These are phyloP conservation scores for Proteles cristata DNA, from an alignment of 2,113 vertebrate species.

Conservation along the genomic window DNA sequence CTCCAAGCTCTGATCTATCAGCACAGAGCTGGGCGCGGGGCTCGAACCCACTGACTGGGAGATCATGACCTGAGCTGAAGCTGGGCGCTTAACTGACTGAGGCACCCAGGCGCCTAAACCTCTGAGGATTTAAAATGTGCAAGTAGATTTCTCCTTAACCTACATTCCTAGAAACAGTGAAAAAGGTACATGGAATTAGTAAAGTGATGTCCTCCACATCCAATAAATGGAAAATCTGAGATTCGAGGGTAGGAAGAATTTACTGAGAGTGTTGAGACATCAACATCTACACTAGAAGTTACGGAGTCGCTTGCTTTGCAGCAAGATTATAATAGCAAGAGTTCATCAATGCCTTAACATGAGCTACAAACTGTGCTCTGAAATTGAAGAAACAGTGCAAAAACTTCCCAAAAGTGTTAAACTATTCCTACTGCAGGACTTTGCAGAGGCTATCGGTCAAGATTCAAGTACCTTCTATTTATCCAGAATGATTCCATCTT, in stretches of 20 bases:
- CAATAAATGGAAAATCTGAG: not conserved
- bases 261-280: not conserved
- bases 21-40: too few species aligned
- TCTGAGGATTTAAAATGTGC: conserved; percentile 13
- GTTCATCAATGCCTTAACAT: not conserved
- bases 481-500: not conserved
- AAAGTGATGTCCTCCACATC: not conserved
- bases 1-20: too few species aligned
- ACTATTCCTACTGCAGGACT: not conserved
- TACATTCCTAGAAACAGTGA: conserved; percentile 28
- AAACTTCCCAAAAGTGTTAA: not conserved
- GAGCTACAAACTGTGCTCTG: not conserved
- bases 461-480: not conserved
- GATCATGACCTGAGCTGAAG: too few species aligned
- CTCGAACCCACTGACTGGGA: too few species aligned
- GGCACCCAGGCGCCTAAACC: not conserved
- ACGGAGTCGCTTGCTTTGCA: not conserved
- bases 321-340: not conserved
- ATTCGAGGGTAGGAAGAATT: not conserved
- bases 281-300: not conserved
- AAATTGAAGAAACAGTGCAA: not conserved
- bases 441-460: not conserved
- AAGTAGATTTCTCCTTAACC: not conserved
- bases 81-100: too few species aligned
- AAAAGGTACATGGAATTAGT: not conserved